Evolutionary conservation across 2,888 invertebrate genomes (phyloP), one percentile per base, ranked within the genome.

Genomic region (Hedya salicella): DNA sequence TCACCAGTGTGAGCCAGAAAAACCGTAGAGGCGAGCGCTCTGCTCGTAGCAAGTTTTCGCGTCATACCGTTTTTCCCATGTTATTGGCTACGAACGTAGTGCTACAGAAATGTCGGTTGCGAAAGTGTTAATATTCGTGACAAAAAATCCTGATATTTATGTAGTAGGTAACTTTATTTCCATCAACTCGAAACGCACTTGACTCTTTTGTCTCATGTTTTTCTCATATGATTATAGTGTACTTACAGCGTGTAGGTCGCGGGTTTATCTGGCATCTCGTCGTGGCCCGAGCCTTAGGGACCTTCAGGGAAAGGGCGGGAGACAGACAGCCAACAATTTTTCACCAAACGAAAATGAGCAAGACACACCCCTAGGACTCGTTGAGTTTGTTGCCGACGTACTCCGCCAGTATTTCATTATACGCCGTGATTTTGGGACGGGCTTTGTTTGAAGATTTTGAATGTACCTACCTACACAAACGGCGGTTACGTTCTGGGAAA

Each of bases 341-440:
- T 91, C 89, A 91, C 84, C 74, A 83, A 85, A 84, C 83, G 82
- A 82, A 90, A 89, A 88, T 86, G 86, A 88, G 85, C 76, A 78
- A 82, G 84, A 83, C 88, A 89, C 89, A 82, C 89, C 89, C 88
- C 81, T 76, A 78, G 77, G 77, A 78, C 78, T 75, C 81, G 78
- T 82, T 78, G 76, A 76, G 78, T 67, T 63, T 57, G 75, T 78
- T 73, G 75, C 73, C 74, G 70, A 72, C 75, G 75, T 73, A 73
- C 76, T 78, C 76, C 72, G 77, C 76, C 81, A 74, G 83, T 83
- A 80, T 80, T 83, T 82, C 81, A 82, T 81, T 83, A 80, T 77
- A 73, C 77, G 73, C 70, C 68, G 78, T 75, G 78, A 80, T 83
- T 81, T 79, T 75, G 56, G 64, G 63, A 75, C 75, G 73, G 74